phyloP scores from a whole-genome alignment of 2,888 invertebrate genomes.

The Eubasilissa splendida region DNA sequence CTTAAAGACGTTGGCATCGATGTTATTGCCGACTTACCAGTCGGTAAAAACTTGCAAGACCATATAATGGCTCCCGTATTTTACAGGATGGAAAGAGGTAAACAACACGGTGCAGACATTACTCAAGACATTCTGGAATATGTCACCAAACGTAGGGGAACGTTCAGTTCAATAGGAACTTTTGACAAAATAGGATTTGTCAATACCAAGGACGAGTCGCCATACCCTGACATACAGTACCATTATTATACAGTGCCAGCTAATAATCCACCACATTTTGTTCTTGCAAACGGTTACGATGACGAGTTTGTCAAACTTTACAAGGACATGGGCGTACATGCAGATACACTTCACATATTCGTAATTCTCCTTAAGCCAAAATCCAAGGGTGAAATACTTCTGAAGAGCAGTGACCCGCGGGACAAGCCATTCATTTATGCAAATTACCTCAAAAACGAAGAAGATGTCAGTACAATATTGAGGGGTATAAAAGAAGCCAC shows the following conservation, averaged over 20 bases:
- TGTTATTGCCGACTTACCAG: slow-evolving; percentile 65
- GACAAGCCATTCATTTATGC: slow-evolving; percentile 73
- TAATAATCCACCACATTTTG: slow-evolving; percentile 52
- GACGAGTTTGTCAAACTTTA: slow-evolving; percentile 60
- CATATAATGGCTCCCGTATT: slow-evolving; percentile 66
- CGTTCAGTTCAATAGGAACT: slow-evolving; percentile 62
- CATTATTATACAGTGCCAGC: slow-evolving; percentile 59
- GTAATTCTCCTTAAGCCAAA: slow-evolving; percentile 71
- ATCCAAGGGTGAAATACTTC: slow-evolving; percentile 77
- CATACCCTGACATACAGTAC: slow-evolving; percentile 62
- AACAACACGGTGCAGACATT: slow-evolving; percentile 26
- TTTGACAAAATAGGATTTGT: slow-evolving; percentile 57
- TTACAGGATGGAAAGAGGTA: slow-evolving; percentile 56
- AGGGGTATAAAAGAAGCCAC: slow-evolving; percentile 63
- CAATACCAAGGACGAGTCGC: slow-evolving; percentile 50
- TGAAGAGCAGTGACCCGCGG: slow-evolving; percentile 79
- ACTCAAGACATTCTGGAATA: slow-evolving; percentile 19
- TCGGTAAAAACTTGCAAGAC: slow-evolving; percentile 73
- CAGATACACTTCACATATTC: slow-evolving; percentile 64
- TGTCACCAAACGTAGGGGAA: slow-evolving; percentile 59
- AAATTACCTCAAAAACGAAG: slow-evolving; percentile 71
- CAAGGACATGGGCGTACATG: slow-evolving; percentile 60
- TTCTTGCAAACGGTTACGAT: slow-evolving; percentile 46
- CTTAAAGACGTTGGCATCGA: slow-evolving; percentile 64
- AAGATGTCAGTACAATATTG: slow-evolving; percentile 68